These are phyloP conservation scores for Allolobophora icterica DNA, from an alignment of 2,888 invertebrate genomes.

Conservation along the genomic window DNA sequence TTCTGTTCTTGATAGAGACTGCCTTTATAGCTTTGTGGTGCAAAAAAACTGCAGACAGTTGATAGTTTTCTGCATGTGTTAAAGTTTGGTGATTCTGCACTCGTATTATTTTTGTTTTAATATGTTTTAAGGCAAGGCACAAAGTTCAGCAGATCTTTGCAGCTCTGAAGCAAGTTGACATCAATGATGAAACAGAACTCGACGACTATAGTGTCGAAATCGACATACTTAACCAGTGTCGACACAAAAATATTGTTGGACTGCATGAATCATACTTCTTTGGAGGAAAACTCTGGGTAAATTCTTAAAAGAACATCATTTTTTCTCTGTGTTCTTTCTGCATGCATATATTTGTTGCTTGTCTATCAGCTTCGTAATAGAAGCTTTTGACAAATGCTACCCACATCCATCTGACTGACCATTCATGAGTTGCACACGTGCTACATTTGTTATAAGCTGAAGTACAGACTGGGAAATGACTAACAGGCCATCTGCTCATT, in stretches of 20 bases:
- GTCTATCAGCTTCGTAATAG: not conserved
- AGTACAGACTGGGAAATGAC: not conserved
- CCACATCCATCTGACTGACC: not conserved
- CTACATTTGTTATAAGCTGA: not conserved
- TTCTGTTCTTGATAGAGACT: not conserved
- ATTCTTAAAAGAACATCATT: slow-evolving; percentile 51
- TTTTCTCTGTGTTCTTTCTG: not conserved
- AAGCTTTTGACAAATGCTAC: not conserved
- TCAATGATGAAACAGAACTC: slow-evolving; percentile 95
- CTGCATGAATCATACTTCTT: slow-evolving; percentile 93
- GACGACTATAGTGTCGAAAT: slow-evolving; percentile 99
- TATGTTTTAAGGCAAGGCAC: slow-evolving; percentile 40
- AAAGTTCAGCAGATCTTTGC: slow-evolving; percentile 73
- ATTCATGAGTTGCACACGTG: not conserved
- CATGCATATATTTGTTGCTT: not conserved
- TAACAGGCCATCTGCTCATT: not conserved
- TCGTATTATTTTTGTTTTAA: not conserved
- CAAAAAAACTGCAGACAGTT: not conserved
- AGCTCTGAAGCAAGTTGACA: slow-evolving; percentile 94
- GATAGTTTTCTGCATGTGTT: not conserved
- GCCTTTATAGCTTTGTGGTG: not conserved
- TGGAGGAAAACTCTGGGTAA: slow-evolving; percentile 89
- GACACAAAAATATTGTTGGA: slow-evolving; percentile 92
- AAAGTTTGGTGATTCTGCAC: not conserved
- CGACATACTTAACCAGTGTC: slow-evolving; percentile 92